A percentile compares a stretch with the other conserved stretches of the same genome.
phyloP scores from a whole-genome alignment of 2,888 invertebrate genomes.

The Catocala nupta region DNA sequence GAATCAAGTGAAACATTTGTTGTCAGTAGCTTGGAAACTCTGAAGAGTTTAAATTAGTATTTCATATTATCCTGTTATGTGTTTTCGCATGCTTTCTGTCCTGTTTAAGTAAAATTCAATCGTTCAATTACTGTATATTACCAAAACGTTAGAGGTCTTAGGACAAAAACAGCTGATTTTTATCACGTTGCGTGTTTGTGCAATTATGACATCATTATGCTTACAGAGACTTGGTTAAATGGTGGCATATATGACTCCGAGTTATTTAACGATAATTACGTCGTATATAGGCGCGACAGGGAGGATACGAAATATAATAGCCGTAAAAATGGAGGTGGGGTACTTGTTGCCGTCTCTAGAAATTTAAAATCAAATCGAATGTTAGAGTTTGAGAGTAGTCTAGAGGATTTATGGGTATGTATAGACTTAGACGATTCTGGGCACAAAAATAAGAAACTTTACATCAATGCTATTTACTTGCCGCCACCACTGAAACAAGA shows the following conservation, averaged over 20 bases:
- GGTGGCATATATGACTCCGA: constrained; percentile 24
- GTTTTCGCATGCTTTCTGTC: neutral
- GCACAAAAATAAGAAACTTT: neutral
- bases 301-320: constrained; percentile 7
- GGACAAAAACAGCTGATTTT: constrained; percentile 34
- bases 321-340: constrained; percentile 19
- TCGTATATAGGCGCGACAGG: constrained; percentile 39
- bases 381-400: constrained; percentile 12
- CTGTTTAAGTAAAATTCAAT: constrained; percentile 7
- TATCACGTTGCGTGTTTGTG: constrained; percentile 24
- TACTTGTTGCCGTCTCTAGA: constrained; percentile 17
- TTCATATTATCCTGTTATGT: neutral
- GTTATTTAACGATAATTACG: constrained; percentile 35
- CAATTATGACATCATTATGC: constrained; percentile 35
- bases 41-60: constrained; percentile 5
- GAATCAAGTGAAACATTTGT: constrained; percentile 13
- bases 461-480: constrained; percentile 22
- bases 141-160: constrained; percentile 36
- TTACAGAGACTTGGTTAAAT: constrained; percentile 35
- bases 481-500: constrained; percentile 19
- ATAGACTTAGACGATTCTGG: constrained; percentile 1
- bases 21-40: constrained; percentile 3
- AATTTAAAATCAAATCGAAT: constrained; percentile 11
- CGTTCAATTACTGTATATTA: constrained; percentile 27
- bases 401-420: constrained; percentile 27